Percentiles rank a stretch among this genome's conserved stretches.
Evolutionary conservation across 2,797 vertebrate genomes (phyloP).

Genomic region (Microchirus variegatus): DNA sequence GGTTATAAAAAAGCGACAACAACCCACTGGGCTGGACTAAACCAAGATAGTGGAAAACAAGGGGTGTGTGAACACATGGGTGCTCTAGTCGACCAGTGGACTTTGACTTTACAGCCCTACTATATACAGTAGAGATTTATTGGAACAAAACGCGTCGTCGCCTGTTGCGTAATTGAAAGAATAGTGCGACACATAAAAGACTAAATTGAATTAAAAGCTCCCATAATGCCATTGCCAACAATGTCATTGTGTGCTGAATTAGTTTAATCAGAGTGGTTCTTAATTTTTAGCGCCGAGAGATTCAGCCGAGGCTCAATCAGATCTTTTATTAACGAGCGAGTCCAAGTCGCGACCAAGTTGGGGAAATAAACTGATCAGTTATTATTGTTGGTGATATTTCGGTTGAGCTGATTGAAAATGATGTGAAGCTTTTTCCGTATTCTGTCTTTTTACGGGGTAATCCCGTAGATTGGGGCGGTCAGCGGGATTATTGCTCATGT

Average conservation of each 20-base stretch:
- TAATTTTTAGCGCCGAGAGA: slow-evolving; percentile 37
- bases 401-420: slow-evolving; percentile 22
- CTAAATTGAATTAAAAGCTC: slow-evolving; percentile 60
- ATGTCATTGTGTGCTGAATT: slow-evolving; percentile 52
- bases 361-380: slow-evolving; percentile 53
- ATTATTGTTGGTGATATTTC: slow-evolving; percentile 52
- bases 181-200: slow-evolving; percentile 43
- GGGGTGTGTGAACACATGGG: too few relatives aligned
- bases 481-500: slow-evolving; percentile 53
- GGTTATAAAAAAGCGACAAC: too few relatives aligned
- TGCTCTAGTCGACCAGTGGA: too few relatives aligned
- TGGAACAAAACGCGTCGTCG: slow-evolving; percentile 38
- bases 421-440: slow-evolving; percentile 30
- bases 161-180: slow-evolving; percentile 34
- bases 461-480: slow-evolving; percentile 47
- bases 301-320: slow-evolving; percentile 42
- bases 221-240: slow-evolving; percentile 35
- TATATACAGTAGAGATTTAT: slow-evolving; percentile 51
- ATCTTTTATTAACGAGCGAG: slow-evolving; percentile 34
- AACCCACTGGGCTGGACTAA: too few relatives aligned
- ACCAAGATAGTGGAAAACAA: too few relatives aligned
- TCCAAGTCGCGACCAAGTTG: slow-evolving; percentile 44
- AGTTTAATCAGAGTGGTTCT: slow-evolving; percentile 53
- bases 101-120: too few relatives aligned
- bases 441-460: slow-evolving; percentile 64